Base-by-base conservation (phyloP, 2,113 vertebrate genomes). In the Lasiurus borealis region DNA sequence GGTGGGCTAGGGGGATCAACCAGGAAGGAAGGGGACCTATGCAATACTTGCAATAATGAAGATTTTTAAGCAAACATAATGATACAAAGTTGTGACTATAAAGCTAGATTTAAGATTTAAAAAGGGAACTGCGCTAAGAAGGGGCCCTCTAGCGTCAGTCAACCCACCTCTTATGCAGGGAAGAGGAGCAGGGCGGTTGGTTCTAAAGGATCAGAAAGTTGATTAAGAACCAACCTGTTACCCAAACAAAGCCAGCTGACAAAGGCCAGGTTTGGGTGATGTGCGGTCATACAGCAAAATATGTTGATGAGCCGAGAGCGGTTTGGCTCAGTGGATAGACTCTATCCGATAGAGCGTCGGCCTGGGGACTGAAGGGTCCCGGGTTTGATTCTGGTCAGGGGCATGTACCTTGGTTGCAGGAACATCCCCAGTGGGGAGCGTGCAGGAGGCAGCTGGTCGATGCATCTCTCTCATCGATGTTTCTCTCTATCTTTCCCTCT, bases 91-190 rank as follows among this genome's bases (percentile, higher is more conserved):
- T 69, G 64, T 69, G 19, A 93, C 68, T 40, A 46, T 18, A 83
- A 90, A 94, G 54, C 16, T 78, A 77, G 27, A 69, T 54, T 34
- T 50, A 78, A 78, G 21, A 87, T 31, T 77, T 89, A 13, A 68
- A 40, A 88, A 96, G 64, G 68, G 71, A 93, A 25, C 27, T 18
- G 21, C 5, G 12, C 18, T 87, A 93, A 66, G 66, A 72, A 84
- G 36, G 29, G 15, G 13, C 34, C 16, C 62, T 31, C 57, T 71
- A 46, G 15, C 31, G 36, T 69, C 59, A 59, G 46, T 84, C 31
- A 80, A 46, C 36, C 12, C 50, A 4, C 29, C n/a, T 75, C 77
- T 78, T 12, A 62, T 0, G 25, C 11, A 59, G 50, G 50, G 40
- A 84, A 84, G n/a, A 64, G 11, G 29, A 76, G 81, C 83, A 68